Conservation (phyloP, 2,113 vertebrate species). For the Engystomops pustulosus region DNA sequence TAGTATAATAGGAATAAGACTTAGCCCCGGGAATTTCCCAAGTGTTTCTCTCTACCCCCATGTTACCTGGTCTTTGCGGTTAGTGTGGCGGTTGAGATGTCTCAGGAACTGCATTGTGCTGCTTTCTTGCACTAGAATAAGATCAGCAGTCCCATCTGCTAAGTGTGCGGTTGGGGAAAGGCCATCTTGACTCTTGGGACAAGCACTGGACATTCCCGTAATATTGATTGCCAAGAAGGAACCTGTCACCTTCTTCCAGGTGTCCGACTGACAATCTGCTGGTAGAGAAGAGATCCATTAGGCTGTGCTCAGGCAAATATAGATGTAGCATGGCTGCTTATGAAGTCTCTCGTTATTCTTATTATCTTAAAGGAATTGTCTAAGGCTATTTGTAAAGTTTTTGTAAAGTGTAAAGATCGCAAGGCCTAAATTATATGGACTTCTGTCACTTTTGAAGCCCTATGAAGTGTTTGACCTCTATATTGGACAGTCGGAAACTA, state of each 20-base stretch:
- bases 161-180: slow-evolving; percentile 82
- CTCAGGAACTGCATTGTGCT: slow-evolving; percentile 74
- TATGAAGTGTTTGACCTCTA: no score
- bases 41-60: not conserved
- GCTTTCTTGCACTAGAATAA: slow-evolving; percentile 79
- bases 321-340: not conserved
- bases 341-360: not conserved
- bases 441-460: no score
- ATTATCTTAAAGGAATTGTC: not conserved
- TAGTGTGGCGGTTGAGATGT: slow-evolving; percentile 79
- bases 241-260: slow-evolving; percentile 73
- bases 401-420: not conserved
- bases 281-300: not conserved
- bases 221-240: slow-evolving; percentile 73
- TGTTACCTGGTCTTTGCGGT: slow-evolving; percentile 77
- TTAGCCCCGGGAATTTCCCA: not conserved
- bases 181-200: slow-evolving; percentile 78
- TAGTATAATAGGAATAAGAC: not conserved
- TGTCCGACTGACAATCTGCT: slow-evolving; percentile 48
- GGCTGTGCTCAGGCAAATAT: not conserved
- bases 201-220: slow-evolving; percentile 83
- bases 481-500: no score
- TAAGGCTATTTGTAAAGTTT: not conserved
- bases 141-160: slow-evolving; percentile 81
- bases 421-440: not conserved